phyloP scores from a whole-genome alignment of 2,888 invertebrate species.

The Hypolimnas misippus region DNA sequence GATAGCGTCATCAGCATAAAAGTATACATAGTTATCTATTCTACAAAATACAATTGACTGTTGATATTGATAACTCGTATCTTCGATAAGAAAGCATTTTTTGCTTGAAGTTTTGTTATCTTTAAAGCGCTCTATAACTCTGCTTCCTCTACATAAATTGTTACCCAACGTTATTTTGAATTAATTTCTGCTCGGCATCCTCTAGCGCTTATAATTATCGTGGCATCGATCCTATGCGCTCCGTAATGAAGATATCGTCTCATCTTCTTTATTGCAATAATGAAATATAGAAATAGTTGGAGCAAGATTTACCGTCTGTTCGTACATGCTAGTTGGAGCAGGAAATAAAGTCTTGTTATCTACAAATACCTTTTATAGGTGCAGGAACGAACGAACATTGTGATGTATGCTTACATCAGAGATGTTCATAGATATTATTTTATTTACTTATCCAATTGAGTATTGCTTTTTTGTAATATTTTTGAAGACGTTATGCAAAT shows the following conservation, averaged over 20 bases:
- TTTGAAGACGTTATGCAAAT: neutral
- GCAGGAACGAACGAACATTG: neutral
- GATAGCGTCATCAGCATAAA: conserved; percentile 2
- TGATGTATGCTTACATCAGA: neutral
- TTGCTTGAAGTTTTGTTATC: neutral
- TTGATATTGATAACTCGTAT: neutral
- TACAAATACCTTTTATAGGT: conserved; percentile 5
- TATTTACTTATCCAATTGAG: neutral
- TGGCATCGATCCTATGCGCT: conserved; percentile 63
- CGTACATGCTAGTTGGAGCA: neutral
- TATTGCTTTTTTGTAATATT: neutral
- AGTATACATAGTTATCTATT: neutral
- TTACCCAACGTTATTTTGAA: conserved; percentile 57
- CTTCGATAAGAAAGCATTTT: neutral
- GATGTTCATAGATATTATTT: neutral
- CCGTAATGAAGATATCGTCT: conserved; percentile 73
- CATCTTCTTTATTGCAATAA: conserved; percentile 68
- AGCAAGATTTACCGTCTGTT: conserved; percentile 12
- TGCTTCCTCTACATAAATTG: too few relatives aligned
- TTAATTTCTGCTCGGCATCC: conserved; percentile 62
- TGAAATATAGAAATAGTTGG: conserved; percentile 57
- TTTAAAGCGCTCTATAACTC: too few relatives aligned
- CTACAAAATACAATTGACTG: neutral
- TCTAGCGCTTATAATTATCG: conserved; percentile 66
- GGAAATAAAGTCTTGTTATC: conserved; percentile 12